Conservation (phyloP, 2,797 vertebrate genomes). For the Parauchenoglanis punctatus region DNA sequence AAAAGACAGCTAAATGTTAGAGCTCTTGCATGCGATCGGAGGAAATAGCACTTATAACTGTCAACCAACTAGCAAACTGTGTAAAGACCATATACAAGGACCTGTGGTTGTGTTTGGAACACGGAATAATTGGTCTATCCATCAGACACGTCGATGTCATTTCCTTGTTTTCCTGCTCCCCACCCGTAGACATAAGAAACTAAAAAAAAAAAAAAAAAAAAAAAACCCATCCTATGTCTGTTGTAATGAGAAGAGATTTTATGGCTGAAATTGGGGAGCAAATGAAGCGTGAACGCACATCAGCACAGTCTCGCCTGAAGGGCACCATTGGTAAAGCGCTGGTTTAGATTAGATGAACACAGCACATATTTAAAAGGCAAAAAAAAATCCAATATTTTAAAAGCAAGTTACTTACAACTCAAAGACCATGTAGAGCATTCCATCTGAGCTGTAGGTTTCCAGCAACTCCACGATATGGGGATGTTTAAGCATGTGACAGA, state of each 20-base stretch:
- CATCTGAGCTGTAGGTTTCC: constrained; percentile 99
- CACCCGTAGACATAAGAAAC: background rate
- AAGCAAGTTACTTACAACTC: constrained; percentile 88
- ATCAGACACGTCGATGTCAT: constrained; percentile 18
- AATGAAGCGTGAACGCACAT: background rate
- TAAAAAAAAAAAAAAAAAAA: too few relatives aligned
- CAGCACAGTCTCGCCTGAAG: constrained; percentile 10
- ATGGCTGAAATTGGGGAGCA: constrained; percentile 4
- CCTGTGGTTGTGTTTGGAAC: background rate
- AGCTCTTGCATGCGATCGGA: background rate
- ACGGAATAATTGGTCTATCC: constrained; percentile 9
- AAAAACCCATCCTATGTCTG: background rate
- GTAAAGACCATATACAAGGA: background rate
- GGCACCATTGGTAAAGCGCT: background rate
- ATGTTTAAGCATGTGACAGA: constrained; percentile 99
- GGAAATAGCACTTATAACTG: background rate
- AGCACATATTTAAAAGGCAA: background rate
- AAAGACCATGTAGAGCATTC: constrained; percentile 99
- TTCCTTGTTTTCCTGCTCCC: background rate
- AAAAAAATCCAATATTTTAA: background rate
- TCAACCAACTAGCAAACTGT: background rate
- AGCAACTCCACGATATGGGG: constrained; percentile 97
- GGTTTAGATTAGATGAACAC: background rate
- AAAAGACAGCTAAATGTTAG: background rate
- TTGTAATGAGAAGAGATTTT: constrained; percentile 5